Evolutionary conservation across 2,113 vertebrate species (phyloP).

Genomic region (Panthera uncia): DNA sequence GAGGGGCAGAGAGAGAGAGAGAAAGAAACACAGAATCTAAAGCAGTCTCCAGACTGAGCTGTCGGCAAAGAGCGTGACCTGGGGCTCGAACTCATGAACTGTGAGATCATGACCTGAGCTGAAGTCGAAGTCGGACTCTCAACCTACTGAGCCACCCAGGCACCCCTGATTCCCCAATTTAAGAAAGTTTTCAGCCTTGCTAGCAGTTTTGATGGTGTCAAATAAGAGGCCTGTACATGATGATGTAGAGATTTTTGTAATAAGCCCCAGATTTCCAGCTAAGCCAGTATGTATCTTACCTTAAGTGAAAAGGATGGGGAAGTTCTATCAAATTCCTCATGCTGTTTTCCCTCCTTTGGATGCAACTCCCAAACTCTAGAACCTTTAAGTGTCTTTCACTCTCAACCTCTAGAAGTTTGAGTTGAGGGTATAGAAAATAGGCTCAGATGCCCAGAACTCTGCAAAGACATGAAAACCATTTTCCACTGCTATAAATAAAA

Average conservation of each 20-base stretch:
- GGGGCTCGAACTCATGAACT: no score
- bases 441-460: conserved; percentile 11
- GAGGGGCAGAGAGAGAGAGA: no score
- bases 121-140: no score
- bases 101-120: no score
- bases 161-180: neutral
- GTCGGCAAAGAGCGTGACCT: no score
- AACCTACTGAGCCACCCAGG: no score
- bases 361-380: neutral
- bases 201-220: neutral
- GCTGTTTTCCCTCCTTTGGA: neutral
- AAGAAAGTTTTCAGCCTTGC: neutral
- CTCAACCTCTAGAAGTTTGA: neutral
- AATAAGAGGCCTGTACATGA: neutral
- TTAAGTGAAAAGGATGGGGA: neutral
- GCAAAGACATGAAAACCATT: conserved; percentile 71
- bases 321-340: neutral
- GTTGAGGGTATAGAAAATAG: conserved; percentile 18
- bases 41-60: no score
- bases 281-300: neutral
- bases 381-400: neutral
- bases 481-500: conserved; percentile 81
- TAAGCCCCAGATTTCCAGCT: neutral
- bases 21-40: no score
- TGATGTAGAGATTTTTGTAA: neutral